Conservation (phyloP, 1,140 invertebrate species). For the Orchesella cincta region DNA sequence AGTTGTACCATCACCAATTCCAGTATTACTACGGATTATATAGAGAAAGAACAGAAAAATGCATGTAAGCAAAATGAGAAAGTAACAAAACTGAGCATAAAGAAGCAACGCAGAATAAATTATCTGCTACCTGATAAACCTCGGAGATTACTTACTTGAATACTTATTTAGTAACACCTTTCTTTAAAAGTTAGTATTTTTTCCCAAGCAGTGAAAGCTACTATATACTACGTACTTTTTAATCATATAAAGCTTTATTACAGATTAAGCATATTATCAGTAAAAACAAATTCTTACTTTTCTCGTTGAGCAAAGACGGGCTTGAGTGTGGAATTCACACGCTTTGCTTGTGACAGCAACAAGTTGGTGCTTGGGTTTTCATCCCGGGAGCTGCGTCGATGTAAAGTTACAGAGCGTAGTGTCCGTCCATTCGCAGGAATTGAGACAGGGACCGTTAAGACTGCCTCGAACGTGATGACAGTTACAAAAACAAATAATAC, state of each 20-base stretch:
- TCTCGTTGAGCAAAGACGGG: constrained; percentile 13
- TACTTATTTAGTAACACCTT: too few species aligned
- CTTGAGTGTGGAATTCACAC: background rate
- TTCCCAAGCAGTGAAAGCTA: too few species aligned
- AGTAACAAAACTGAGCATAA: too few species aligned
- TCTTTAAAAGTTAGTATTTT: too few species aligned
- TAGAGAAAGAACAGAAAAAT: background rate
- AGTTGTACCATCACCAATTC: background rate
- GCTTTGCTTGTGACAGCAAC: background rate
- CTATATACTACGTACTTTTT: too few species aligned
- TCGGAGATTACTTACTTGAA: too few species aligned
- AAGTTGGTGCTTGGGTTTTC: background rate
- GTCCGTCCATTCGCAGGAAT: background rate
- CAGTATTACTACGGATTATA: constrained; percentile 17
- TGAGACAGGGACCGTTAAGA: background rate
- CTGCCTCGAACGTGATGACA: background rate
- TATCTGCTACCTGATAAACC: too few species aligned
- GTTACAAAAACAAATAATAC: background rate
- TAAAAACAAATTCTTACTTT: background rate
- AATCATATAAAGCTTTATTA: too few species aligned
- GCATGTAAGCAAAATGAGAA: too few species aligned
- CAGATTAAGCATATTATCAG: too few species aligned
- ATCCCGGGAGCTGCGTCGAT: background rate
- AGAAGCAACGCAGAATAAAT: too few species aligned
- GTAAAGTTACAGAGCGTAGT: background rate